These are phyloP conservation scores for Percina caprodes DNA, from an alignment of 2,113 vertebrate species.

Conservation along the genomic window DNA sequence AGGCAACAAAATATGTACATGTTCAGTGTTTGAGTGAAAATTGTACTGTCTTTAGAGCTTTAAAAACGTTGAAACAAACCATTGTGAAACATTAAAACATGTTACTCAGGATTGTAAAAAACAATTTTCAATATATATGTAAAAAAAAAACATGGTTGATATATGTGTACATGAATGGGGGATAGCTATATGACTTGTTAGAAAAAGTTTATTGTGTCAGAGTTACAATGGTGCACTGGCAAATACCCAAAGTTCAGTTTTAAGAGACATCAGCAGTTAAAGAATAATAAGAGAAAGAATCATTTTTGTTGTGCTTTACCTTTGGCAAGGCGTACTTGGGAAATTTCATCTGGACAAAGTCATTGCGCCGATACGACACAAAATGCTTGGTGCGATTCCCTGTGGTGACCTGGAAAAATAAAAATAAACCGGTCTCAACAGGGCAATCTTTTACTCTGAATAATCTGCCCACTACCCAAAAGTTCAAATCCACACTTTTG, in stretches of 20 bases:
- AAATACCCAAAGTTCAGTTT: background rate
- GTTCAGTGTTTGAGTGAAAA: background rate
- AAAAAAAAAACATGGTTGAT: background rate
- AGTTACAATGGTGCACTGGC: background rate
- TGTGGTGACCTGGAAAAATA: slow-evolving; percentile 86
- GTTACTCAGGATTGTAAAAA: background rate
- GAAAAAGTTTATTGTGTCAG: background rate
- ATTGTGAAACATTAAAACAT: too few species aligned
- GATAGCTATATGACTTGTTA: background rate
- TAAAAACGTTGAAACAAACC: too few species aligned
- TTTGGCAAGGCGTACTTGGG: slow-evolving; percentile 95
- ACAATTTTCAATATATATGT: too few species aligned
- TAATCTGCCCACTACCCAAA: background rate
- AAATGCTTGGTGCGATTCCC: slow-evolving; percentile 92
- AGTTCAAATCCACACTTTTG: background rate
- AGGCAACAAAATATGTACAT: background rate
- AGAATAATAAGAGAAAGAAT: too few species aligned
- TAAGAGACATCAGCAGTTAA: background rate
- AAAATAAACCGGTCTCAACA: background rate
- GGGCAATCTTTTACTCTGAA: background rate
- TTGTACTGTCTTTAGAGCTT: too few species aligned
- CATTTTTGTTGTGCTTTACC: slow-evolving; percentile 78
- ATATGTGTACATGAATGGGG: background rate
- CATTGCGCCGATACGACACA: slow-evolving; percentile 89
- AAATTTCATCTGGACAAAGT: slow-evolving; percentile 93